A percentile compares a stretch with the other conserved stretches of the same genome.
Conservation (phyloP, 2,797 vertebrate species). For the Chaetophractus vellerosus region DNA sequence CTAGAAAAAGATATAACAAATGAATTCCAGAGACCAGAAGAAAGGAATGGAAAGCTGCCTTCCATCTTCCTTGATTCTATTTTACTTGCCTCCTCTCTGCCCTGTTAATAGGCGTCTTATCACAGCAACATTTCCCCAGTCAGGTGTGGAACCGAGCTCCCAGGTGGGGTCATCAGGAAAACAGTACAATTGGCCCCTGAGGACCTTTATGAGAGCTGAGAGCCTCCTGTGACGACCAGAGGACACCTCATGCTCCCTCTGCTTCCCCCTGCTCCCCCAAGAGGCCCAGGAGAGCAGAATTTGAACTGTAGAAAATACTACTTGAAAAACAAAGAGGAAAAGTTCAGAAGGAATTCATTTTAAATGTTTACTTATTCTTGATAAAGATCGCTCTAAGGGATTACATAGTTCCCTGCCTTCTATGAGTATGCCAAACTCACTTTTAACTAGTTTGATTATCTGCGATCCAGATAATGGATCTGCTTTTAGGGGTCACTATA, state of each 20-base stretch:
- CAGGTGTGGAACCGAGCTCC: background rate
- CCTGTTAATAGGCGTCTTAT: background rate
- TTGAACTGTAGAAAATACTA: background rate
- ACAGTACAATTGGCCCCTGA: constrained; percentile 40
- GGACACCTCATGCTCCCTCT: background rate
- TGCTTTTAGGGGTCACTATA: background rate
- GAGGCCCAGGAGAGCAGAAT: constrained; percentile 32
- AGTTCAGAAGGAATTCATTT: constrained; percentile 48
- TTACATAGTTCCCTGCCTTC: background rate
- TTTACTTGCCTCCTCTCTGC: background rate
- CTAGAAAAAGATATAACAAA: constrained; percentile 6
- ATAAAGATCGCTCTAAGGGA: constrained; percentile 22
- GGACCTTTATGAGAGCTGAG: background rate
- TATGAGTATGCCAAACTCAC: background rate
- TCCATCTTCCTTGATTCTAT: background rate
- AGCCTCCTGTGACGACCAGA: background rate
- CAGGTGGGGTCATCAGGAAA: background rate
- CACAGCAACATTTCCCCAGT: background rate
- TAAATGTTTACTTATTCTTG: background rate
- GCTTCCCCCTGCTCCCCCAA: background rate
- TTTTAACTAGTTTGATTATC: constrained; percentile 42
- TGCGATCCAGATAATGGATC: background rate
- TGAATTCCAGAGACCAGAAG: background rate
- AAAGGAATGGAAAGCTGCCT: background rate
- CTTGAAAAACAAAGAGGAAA: constrained; percentile 38